Base-by-base conservation (phyloP, 35 echinoderm and acorn worm species). In the Ophiothrix spiculata region DNA sequence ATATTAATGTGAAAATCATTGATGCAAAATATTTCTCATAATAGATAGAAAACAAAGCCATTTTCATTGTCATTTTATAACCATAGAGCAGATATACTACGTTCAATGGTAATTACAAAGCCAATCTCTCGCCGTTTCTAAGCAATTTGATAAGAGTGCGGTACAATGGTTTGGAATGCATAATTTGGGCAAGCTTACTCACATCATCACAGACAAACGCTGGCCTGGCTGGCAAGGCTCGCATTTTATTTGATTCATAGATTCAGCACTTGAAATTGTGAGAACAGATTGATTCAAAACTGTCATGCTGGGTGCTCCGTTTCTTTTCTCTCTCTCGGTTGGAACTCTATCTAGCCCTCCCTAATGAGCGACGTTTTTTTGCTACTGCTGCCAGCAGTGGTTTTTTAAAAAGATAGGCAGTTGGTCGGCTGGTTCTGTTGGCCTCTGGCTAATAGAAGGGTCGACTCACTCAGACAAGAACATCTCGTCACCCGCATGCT, bases 361-460 rank as follows among this genome's bases (percentile, higher is more conserved):
- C 60, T 12, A 69, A 69, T 69, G 60, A 69, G 29, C 23, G 60
- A 25, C 60, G 29, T 69, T 25, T 4, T n/a, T 10, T n/a, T 25
- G 60, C 23, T 28, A 21, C 60, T 10, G 60, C 60, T 69, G n/a
- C n/a, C n/a, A n/a, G n/a, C n/a, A n/a, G n/a, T n/a, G n/a, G n/a
- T n/a, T n/a, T n/a, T n/a, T n/a, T n/a, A n/a, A n/a, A n/a, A 69
- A 69, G 60, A 69, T 28, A 69, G 60, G 29, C 60, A 69, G 60
- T 28, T 28, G 60, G 60, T 28, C 60, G 29, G 60, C 60, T 28
- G 60, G 60, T 28, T 69, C 60, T 10, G 16, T 69, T 69, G 60
- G 60, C 60, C 60, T 28, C 60, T 69, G 60, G 60, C 60, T 69
- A 69, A n/a, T 69, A 69, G 60, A 25, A 25, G 60, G 60, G 60